Base-by-base conservation (phyloP, 1,140 invertebrate species). In the Drosophila carrolli region DNA sequence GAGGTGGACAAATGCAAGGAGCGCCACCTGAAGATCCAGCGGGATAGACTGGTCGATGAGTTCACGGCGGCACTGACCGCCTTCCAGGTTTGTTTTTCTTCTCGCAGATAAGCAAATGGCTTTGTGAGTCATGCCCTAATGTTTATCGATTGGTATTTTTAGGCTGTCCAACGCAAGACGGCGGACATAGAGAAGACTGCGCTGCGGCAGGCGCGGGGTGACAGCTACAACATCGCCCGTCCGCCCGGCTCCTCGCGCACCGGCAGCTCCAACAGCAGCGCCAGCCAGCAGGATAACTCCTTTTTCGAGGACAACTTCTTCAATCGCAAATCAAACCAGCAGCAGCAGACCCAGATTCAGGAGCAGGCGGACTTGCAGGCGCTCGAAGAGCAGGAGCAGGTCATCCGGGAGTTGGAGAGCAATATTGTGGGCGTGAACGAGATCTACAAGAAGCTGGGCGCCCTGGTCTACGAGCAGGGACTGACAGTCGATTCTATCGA, bases 361-460 rank as follows among this genome's bases (percentile, higher is more conserved):
- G 97, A 92, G 72, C 97, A 98, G 90, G 94, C 96, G 37, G 96
- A 98, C 93, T 92, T 99, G 48, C 94, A 97, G 79, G 94, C 96
- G 77, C 93, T 99, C 1, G 95, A 97, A 90, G 97, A 99, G 92
- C 95, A 98, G 83, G 98, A 99, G 94, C 94, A 96, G 81, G 96
- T 97, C 72, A 97, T 98, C 76, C 94, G 95, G 71, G 95, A 98
- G 92, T 93, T 99, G 48, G 98, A 99, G 94, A 96, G 94, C 81
- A 97, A 99, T 93, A 99, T 99, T 79, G 95, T 95, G 78, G 97
- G 98, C 91, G 98, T 99, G 13, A 99, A 99, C 93, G 96, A 99
- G 93, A 99, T 99, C 83, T 99, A 99, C 93, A 99, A 98, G 94
- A 98, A 99, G 91, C 94, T 99, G 50, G 98, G 98, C 4, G 95